Evolutionary conservation across 1,140 invertebrate genomes (phyloP).

Genomic region (Paracyclopina nana): DNA sequence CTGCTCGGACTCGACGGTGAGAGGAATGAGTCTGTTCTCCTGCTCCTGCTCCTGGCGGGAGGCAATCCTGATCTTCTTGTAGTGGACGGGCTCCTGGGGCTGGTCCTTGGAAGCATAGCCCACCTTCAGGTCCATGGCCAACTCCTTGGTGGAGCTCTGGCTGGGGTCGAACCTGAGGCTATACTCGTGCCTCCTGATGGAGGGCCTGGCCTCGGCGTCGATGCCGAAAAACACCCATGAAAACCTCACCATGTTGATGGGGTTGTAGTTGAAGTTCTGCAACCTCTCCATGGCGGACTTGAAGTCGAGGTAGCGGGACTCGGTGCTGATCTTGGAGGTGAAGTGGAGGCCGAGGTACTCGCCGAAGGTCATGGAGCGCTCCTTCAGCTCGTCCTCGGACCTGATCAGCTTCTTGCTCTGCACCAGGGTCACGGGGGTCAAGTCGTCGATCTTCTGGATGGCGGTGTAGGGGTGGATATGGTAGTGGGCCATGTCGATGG

Average conservation of each 20-base stretch:
- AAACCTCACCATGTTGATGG: conserved; percentile 11
- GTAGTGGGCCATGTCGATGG: conserved; percentile 2
- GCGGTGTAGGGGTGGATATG: conserved; percentile 1
- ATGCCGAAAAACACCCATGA: background rate
- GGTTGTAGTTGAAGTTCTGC: conserved; percentile 9
- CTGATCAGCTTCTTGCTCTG: conserved; percentile 7
- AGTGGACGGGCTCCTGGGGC: too few relatives aligned
- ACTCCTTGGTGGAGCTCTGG: background rate
- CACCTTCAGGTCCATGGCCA: background rate
- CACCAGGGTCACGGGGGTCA: background rate
- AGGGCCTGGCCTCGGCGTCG: background rate
- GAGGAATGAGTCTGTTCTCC: too few relatives aligned
- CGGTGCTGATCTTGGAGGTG: conserved; percentile 3
- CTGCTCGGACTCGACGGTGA: too few relatives aligned
- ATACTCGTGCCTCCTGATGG: conserved; percentile 7
- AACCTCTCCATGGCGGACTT: background rate
- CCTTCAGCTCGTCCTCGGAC: background rate
- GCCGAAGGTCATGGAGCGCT: background rate
- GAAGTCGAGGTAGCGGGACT: background rate
- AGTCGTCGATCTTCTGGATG: background rate
- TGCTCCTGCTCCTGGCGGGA: too few relatives aligned
- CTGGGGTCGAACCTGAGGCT: background rate
- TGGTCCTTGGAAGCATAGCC: conserved; percentile 3
- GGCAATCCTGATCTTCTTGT: too few relatives aligned
- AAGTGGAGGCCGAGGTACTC: conserved; percentile 6